A percentile compares a stretch with the other conserved stretches of the same genome.
Evolutionary conservation across 2,113 vertebrate genomes (phyloP).

Genomic region (Desmodus rotundus): DNA sequence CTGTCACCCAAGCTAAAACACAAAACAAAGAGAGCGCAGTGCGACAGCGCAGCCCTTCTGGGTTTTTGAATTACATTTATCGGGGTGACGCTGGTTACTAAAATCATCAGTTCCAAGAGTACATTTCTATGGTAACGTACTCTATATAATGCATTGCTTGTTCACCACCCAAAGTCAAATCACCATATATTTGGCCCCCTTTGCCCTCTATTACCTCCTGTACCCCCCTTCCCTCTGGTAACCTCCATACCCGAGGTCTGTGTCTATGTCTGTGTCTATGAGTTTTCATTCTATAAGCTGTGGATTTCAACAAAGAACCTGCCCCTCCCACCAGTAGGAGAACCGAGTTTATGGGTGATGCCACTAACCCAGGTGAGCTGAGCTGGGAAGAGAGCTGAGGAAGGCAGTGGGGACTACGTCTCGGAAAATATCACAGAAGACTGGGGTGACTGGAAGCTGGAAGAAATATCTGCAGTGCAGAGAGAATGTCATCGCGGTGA

Average conservation of each 20-base stretch:
- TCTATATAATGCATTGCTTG: neutral
- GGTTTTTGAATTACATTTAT: neutral
- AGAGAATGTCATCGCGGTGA: neutral
- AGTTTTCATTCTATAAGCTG: neutral
- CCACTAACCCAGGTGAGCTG: neutral
- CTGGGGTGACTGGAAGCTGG: neutral
- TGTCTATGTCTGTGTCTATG: no score
- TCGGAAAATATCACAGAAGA: neutral
- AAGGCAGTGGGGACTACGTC: no score
- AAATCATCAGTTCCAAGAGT: neutral
- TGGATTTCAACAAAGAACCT: neutral
- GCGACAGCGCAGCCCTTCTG: neutral
- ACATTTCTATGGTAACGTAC: neutral
- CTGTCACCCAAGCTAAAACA: neutral
- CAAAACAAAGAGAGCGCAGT: neutral
- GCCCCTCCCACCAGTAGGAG: neutral
- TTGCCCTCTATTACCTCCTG: no score
- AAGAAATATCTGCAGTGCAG: neutral
- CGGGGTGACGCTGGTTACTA: neutral
- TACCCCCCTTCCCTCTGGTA: no score
- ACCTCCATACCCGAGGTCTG: no score
- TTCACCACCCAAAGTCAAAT: neutral
- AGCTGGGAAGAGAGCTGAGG: no score
- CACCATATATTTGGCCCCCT: neutral
- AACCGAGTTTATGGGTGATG: neutral